Conservation (phyloP, 2,888 invertebrate species). For the Uloborus plumipes region DNA sequence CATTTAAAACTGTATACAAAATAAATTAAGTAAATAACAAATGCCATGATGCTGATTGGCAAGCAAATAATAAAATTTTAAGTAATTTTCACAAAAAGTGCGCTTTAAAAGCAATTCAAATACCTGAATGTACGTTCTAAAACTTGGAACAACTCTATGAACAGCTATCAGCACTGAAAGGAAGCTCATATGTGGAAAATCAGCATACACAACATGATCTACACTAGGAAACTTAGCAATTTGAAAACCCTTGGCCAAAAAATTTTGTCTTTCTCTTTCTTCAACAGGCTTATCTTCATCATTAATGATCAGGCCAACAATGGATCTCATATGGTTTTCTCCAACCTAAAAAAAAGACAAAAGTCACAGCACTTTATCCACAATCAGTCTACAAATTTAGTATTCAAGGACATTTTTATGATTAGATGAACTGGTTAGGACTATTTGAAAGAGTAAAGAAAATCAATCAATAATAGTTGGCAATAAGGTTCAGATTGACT, state of each 20-base stretch:
- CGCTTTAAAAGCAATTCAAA: background rate
- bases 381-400: too few species aligned
- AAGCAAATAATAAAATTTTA: too few species aligned
- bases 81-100: too few species aligned
- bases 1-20: too few species aligned
- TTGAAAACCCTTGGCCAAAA: conserved; percentile 71
- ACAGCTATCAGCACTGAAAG: conserved; percentile 73
- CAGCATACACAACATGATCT: conserved; percentile 71
- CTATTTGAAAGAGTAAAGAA: too few species aligned
- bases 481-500: too few species aligned
- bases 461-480: too few species aligned
- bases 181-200: conserved; percentile 72
- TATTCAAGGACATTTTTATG: too few species aligned
- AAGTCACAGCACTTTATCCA: background rate
- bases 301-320: conserved; percentile 71
- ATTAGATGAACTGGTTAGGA: too few species aligned
- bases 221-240: conserved; percentile 71
- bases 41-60: too few species aligned
- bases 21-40: too few species aligned
- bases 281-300: conserved; percentile 63
- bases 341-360: conserved; percentile 68
- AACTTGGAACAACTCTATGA: conserved; percentile 72
- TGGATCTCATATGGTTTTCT: conserved; percentile 70
- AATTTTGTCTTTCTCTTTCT: conserved; percentile 66
- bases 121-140: conserved; percentile 72